These are phyloP conservation scores for Porites lobata DNA, from an alignment of 92 coral and sea anemone species.

Conservation along the genomic window DNA sequence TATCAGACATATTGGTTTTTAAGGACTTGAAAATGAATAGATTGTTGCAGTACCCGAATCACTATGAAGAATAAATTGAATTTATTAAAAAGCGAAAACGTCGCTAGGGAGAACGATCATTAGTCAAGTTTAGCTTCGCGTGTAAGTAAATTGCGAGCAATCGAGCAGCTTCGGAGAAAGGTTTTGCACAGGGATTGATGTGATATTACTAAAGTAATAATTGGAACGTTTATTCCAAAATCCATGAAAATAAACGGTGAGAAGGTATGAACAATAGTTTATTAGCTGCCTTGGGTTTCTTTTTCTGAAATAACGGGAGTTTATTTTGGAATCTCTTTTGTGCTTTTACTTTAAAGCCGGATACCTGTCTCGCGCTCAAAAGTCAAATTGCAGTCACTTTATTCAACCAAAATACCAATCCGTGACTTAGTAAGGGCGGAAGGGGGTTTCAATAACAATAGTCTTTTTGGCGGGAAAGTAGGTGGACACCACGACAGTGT, in stretches of 20 bases:
- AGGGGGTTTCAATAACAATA: slow-evolving; percentile 18
- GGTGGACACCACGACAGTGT: not conserved
- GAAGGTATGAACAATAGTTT: too few species aligned
- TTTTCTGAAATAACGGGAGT: not conserved
- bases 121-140: slow-evolving; percentile 3
- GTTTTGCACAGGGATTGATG: not conserved
- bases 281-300: not conserved
- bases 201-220: not conserved
- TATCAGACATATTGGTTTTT: slow-evolving; percentile 48
- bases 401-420: slow-evolving; percentile 13
- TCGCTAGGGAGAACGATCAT: slow-evolving; percentile 10
- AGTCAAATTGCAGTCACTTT: slow-evolving; percentile 41
- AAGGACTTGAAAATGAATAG: slow-evolving; percentile 50
- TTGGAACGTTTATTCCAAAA: not conserved
- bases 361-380: not conserved
- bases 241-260: not conserved
- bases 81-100: slow-evolving; percentile 35
- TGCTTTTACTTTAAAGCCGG: not conserved
- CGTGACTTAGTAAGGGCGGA: slow-evolving; percentile 11
- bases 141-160: slow-evolving; percentile 43
- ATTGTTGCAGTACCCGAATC: slow-evolving; percentile 14
- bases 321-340: not conserved
- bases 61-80: slow-evolving; percentile 44
- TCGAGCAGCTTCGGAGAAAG: not conserved
- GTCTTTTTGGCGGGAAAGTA: slow-evolving; percentile 32